These are phyloP conservation scores for Parazoanthus darwini DNA, from an alignment of 92 coral and sea anemone species.

Conservation along the genomic window DNA sequence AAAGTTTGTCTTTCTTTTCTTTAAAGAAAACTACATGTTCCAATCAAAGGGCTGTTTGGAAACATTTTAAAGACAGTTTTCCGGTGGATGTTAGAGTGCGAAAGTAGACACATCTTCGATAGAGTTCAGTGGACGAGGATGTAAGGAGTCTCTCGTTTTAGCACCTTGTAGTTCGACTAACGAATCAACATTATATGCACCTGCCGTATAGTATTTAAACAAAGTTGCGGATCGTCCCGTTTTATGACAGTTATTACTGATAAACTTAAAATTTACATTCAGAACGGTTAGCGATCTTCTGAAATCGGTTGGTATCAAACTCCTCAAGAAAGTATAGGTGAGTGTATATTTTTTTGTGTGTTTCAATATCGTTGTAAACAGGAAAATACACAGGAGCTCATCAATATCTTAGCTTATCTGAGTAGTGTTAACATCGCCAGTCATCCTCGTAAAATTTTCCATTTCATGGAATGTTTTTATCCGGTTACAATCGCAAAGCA, in stretches of 20 bases:
- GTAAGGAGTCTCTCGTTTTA: neutral
- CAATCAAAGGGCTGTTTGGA: neutral
- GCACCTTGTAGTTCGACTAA: neutral
- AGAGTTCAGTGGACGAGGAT: neutral
- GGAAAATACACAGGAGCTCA: neutral
- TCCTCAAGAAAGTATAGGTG: neutral
- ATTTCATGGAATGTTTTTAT: neutral
- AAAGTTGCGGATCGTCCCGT: neutral
- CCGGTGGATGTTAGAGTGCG: neutral
- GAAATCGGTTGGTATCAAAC: neutral
- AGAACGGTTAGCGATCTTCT: neutral
- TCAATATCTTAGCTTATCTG: neutral
- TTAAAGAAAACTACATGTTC: neutral
- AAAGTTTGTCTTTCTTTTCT: neutral
- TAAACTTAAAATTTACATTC: neutral
- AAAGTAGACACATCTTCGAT: neutral
- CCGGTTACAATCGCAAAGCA: neutral
- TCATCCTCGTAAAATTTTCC: neutral
- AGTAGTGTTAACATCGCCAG: neutral
- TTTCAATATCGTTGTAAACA: slow-evolving; percentile 1
- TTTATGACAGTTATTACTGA: neutral
- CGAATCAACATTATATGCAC: neutral
- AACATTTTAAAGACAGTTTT: neutral
- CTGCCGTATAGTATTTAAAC: neutral
- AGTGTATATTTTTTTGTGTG: neutral